Percentiles rank a stretch among this genome's conserved stretches.
Conservation (phyloP, 2,888 invertebrate species). For the Aphidius colemani region DNA sequence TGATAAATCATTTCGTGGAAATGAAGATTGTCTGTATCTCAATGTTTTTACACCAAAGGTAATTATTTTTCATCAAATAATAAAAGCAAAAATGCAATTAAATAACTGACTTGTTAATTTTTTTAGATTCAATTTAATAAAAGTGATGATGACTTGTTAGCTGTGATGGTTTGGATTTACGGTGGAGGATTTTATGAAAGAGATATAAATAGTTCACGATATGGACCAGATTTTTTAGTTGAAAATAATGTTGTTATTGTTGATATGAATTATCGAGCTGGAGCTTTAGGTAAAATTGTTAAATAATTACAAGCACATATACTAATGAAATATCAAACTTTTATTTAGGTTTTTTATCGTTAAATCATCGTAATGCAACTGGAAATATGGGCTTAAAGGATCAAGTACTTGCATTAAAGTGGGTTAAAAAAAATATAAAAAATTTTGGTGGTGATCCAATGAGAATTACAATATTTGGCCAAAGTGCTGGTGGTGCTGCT, state of each 20-base stretch:
- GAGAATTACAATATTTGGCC: slow-evolving; percentile 63
- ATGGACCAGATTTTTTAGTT: slow-evolving; percentile 42
- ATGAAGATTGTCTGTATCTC: slow-evolving; percentile 44
- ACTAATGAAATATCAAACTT: background rate
- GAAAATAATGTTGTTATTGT: slow-evolving; percentile 42
- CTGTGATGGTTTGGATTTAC: slow-evolving; percentile 43
- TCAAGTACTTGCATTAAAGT: slow-evolving; percentile 63
- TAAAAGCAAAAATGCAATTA: background rate
- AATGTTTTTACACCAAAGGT: slow-evolving; percentile 45
- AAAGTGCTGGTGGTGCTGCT: slow-evolving; percentile 62
- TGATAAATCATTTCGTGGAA: slow-evolving; percentile 30
- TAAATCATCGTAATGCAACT: slow-evolving; percentile 38
- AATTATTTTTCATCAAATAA: slow-evolving; percentile 6
- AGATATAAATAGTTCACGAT: slow-evolving; percentile 23
- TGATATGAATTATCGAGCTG: slow-evolving; percentile 43
- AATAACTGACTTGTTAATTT: no score
- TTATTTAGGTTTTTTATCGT: slow-evolving; percentile 37
- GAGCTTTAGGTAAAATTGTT: slow-evolving; percentile 38
- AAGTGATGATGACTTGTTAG: background rate
- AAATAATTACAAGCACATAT: background rate
- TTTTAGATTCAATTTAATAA: background rate
- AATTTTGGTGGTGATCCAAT: slow-evolving; percentile 62
- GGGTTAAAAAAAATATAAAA: slow-evolving; percentile 62
- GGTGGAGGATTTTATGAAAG: slow-evolving; percentile 39
- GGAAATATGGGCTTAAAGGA: slow-evolving; percentile 56